These are phyloP conservation scores for Calameuta filiformis DNA, from an alignment of 2,888 invertebrate genomes.

Conservation along the genomic window DNA sequence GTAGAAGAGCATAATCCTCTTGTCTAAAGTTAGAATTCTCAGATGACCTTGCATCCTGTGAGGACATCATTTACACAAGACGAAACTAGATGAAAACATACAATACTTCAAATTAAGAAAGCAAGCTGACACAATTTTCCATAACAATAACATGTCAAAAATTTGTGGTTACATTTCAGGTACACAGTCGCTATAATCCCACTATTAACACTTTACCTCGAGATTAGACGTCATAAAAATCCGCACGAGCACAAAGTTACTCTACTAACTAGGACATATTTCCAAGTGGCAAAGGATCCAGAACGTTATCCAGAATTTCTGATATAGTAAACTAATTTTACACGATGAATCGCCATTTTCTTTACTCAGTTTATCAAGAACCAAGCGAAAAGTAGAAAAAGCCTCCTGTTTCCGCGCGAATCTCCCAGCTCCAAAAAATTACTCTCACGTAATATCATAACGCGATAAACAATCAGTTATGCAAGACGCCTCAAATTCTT, in stretches of 20 bases:
- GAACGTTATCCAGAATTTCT: neutral
- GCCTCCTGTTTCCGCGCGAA: neutral
- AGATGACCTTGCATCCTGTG: conserved; percentile 44
- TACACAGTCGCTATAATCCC: neutral
- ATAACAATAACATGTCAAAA: neutral
- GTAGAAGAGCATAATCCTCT: conserved; percentile 45
- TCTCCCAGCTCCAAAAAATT: neutral
- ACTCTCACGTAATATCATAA: neutral
- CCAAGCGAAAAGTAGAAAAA: neutral
- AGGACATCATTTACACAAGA: conserved; percentile 47
- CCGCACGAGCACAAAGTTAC: neutral
- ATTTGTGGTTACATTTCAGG: neutral
- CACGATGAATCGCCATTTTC: conserved; percentile 33
- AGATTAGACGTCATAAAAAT: neutral
- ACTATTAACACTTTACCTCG: neutral
- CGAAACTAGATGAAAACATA: conserved; percentile 2
- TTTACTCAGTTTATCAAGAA: conserved; percentile 26
- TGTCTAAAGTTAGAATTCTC: conserved; percentile 38
- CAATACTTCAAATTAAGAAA: conserved; percentile 14
- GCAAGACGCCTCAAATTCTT: conserved; percentile 35
- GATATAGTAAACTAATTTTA: conserved; percentile 11
- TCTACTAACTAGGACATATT: neutral
- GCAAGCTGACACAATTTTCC: conserved; percentile 11
- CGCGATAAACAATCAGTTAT: conserved; percentile 14
- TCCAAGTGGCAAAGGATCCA: neutral